phyloP scores from a whole-genome alignment of 2,113 vertebrate species.

The Cebidichthys violaceus region DNA sequence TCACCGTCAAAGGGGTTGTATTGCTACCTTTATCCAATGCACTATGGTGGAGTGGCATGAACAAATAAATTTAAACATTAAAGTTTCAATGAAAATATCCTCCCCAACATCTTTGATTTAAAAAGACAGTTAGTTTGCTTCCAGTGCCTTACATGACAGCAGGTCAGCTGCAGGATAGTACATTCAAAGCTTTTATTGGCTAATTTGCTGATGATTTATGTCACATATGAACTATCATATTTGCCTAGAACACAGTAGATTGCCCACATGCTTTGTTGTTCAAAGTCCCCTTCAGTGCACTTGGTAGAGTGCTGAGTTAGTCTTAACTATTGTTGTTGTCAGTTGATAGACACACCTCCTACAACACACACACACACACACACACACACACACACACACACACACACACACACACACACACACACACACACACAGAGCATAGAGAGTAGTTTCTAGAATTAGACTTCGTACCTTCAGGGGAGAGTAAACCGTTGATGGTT shows the following conservation, averaged over 20 bases:
- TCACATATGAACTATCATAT: not conserved
- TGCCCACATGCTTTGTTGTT: slow-evolving; percentile 13
- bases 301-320: not conserved
- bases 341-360: not conserved
- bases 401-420: not conserved
- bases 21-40: not conserved
- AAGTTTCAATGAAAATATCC: not conserved
- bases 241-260: not conserved
- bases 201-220: not conserved
- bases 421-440: not conserved
- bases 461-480: slow-evolving; percentile 77
- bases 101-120: not conserved
- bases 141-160: too few species aligned
- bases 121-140: not conserved
- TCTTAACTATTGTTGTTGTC: not conserved
- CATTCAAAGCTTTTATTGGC: not conserved
- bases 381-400: not conserved
- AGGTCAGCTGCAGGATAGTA: too few species aligned
- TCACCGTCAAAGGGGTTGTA: not conserved
- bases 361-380: not conserved
- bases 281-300: not conserved
- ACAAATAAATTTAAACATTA: too few species aligned
- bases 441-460: slow-evolving; percentile 22
- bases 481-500: slow-evolving; percentile 68
- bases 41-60: not conserved